Evolutionary conservation across 2,797 vertebrate genomes (phyloP), one percentile per base, ranked within the genome.

Genomic region (Artibeus jamaicensis): DNA sequence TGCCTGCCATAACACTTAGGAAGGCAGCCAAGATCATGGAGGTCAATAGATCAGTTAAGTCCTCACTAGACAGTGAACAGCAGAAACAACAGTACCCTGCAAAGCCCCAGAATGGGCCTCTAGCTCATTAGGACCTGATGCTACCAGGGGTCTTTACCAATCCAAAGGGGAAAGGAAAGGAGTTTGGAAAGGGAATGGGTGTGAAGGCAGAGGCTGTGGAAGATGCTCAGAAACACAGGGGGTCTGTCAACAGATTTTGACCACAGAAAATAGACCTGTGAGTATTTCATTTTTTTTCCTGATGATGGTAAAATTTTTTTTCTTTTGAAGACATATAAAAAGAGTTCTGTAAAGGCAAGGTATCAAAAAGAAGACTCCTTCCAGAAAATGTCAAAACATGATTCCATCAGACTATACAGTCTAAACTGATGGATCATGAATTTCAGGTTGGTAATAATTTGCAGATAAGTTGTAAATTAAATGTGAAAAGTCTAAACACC

Each of bases 381-480:
- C n/a, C 34, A 59, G 78, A 74, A 94, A 86, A 70, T 67, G 50
- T 78, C 71, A 94, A 77, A 77, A 95, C 73, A 78, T 65, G 11
- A 96, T 79, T 76, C 44, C 12, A 71, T 85, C 53, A 74, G 37
- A 19, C 86, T 79, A 70, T 55, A 89, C 29, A 89, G 65, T 77
- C 6, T 34, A 62, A 73, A 87, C 5, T 2, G 67, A 77, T 12
- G 10, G 55, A 48, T 68, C n/a, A 24, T 44, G 55, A 71, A 91
- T 89, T 86, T 89, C 59, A 42, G 76, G 3, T 18, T 32, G 18
- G 12, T 67, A 81, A 92, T 37, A 62, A 73, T 74, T 55, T 82
- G 44, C 26, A 91, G 84, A 88, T 71, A 86, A 85, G 84, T 87
- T 86, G n/a, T 46, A 95, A 93, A 92, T 79, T 84, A 53, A 83